phyloP scores from a whole-genome alignment of 2,113 vertebrate genomes.

The Burhinus bistriatus region DNA sequence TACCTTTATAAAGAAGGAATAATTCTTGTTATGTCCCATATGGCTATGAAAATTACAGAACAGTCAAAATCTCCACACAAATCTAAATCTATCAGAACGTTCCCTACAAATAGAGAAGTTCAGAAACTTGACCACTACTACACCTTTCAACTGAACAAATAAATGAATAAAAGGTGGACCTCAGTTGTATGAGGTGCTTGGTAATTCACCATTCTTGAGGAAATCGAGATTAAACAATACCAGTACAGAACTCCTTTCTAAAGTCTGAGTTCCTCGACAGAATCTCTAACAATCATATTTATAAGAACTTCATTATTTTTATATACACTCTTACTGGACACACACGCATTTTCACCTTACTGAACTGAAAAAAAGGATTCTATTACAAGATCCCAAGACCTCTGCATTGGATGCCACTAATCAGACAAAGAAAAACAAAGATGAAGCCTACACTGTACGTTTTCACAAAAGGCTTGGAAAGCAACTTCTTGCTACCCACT shows the following conservation, averaged over 20 bases:
- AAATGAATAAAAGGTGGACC: neutral
- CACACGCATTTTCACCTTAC: rapidly evolving
- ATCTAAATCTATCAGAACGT: neutral
- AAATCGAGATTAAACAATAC: neutral
- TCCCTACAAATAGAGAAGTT: neutral
- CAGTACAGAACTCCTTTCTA: neutral
- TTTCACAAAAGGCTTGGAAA: neutral
- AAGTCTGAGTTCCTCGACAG: neutral
- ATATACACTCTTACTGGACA: neutral
- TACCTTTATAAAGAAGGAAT: neutral
- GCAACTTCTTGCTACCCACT: neutral
- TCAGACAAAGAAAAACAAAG: neutral
- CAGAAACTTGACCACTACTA: neutral
- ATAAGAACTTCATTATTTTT: neutral
- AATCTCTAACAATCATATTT: neutral
- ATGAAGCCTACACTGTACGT: neutral
- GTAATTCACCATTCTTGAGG: neutral
- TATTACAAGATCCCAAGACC: neutral
- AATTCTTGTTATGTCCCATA: neutral
- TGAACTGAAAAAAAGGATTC: neutral
- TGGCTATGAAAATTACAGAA: neutral
- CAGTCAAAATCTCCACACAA: neutral
- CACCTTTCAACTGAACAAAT: neutral
- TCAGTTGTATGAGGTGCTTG: neutral
- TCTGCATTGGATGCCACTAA: neutral